These are phyloP conservation scores for Melanostoma mellinum DNA, from an alignment of 2,888 invertebrate genomes.

Conservation along the genomic window DNA sequence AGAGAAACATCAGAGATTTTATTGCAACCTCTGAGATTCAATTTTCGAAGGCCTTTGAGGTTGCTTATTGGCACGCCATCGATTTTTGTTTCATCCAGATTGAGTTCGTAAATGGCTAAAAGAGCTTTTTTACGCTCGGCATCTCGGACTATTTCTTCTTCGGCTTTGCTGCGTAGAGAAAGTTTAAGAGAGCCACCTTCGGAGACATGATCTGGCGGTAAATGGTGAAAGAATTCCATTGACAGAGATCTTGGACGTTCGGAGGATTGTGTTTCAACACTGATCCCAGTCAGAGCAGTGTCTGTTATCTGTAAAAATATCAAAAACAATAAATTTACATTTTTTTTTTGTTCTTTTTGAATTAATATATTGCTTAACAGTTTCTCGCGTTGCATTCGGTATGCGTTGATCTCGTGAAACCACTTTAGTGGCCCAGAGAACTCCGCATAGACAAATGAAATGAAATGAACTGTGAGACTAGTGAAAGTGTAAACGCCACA, in stretches of 20 bases:
- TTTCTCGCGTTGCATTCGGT: no score
- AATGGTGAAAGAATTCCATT: slow-evolving; percentile 76
- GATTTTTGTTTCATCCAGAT: slow-evolving; percentile 75
- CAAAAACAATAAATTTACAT: not conserved
- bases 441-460: no score
- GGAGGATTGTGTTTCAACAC: slow-evolving; percentile 69
- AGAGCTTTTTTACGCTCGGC: slow-evolving; percentile 86
- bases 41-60: slow-evolving; percentile 83
- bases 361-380: no score
- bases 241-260: slow-evolving; percentile 65
- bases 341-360: no score
- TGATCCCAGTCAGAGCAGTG: slow-evolving; percentile 87
- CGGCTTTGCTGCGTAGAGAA: slow-evolving; percentile 86
- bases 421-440: no score
- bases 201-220: slow-evolving; percentile 65
- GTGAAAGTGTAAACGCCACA: no score
- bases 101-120: slow-evolving; percentile 85
- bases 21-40: slow-evolving; percentile 87
- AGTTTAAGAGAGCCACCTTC: slow-evolving; percentile 81
- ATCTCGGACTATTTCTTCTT: slow-evolving; percentile 87
- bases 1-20: slow-evolving; percentile 88
- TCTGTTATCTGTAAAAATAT: slow-evolving; percentile 83
- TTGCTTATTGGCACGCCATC: slow-evolving; percentile 83
- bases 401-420: no score
- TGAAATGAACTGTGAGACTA: no score